A percentile compares a stretch with the other conserved stretches of the same genome.
Evolutionary conservation across 2,888 invertebrate genomes (phyloP).

Genomic region (Didymodactylos carnosus): DNA sequence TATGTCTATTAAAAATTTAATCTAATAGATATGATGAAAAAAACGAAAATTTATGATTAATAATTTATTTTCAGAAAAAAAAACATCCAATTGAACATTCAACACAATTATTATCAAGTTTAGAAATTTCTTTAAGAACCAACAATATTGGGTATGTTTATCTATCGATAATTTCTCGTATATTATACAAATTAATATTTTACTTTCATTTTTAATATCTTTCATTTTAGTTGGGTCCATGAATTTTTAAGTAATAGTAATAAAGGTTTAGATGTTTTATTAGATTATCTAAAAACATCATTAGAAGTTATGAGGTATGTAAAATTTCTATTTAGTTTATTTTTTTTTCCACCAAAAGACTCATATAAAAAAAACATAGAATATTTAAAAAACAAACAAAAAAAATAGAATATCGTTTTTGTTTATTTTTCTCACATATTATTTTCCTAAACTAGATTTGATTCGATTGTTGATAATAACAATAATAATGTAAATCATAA

Average conservation of each 20-base stretch:
- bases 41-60: conserved; percentile 7
- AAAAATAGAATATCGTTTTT: no score
- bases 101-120: conserved; percentile 85
- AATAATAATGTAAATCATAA: no score
- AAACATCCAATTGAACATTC: conserved; percentile 84
- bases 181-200: not conserved
- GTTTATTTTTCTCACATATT: no score
- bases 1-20: not conserved
- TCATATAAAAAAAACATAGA: no score
- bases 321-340: no score
- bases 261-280: conserved; percentile 79
- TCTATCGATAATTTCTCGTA: not conserved
- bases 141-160: conserved; percentile 85
- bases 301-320: conserved; percentile 9
- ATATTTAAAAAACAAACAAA: no score
- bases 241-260: conserved; percentile 90
- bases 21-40: conserved; percentile 16
- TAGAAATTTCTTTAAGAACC: conserved; percentile 91
- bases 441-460: no score
- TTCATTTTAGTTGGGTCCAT: conserved; percentile 67
- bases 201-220: not conserved
- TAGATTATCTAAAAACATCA: conserved; percentile 50
- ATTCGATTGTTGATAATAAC: no score
- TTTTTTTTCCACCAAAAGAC: no score
- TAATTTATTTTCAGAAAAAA: conserved; percentile 53